phyloP scores from a whole-genome alignment of 1,140 invertebrate species.

The Xylocopa sonorina region DNA sequence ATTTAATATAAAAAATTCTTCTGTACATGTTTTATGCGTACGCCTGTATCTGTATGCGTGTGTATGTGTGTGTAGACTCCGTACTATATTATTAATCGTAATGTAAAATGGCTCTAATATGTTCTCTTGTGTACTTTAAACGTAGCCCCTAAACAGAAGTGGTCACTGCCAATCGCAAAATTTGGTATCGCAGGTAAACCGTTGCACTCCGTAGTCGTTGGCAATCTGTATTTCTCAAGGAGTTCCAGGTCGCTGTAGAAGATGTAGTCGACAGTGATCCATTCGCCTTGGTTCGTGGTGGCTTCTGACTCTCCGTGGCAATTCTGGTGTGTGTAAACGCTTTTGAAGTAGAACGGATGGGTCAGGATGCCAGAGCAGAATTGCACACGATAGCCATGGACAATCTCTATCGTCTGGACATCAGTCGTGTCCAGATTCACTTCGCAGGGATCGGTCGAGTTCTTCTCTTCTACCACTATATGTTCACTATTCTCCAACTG shows the following conservation, averaged over 20 bases:
- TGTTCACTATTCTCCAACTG: constrained; percentile 67
- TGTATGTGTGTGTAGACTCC: too few species aligned
- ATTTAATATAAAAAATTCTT: constrained; percentile 1
- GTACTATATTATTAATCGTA: neutral
- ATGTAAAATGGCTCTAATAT: constrained; percentile 15
- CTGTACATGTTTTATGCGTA: neutral
- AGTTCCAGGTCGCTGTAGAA: constrained; percentile 86
- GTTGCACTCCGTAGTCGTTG: constrained; percentile 84
- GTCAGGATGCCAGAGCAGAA: constrained; percentile 82
- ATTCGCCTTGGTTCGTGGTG: constrained; percentile 88
- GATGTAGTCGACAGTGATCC: constrained; percentile 92
- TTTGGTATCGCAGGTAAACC: constrained; percentile 87
- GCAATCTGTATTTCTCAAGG: constrained; percentile 85
- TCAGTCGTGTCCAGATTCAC: constrained; percentile 54
- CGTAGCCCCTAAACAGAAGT: constrained; percentile 87
- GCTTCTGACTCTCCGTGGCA: constrained; percentile 81
- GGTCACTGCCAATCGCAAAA: constrained; percentile 88
- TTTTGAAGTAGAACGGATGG: constrained; percentile 83
- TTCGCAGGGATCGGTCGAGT: constrained; percentile 15
- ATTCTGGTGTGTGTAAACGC: constrained; percentile 82
- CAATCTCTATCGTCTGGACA: constrained; percentile 71
- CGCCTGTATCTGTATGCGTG: constrained; percentile 10
- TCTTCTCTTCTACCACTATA: neutral
- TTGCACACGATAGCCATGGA: constrained; percentile 64
- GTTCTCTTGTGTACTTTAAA: constrained; percentile 80